Percentiles rank a stretch among this genome's conserved stretches.
These are phyloP conservation scores for Parapristionchus giblindavisi DNA, from an alignment of 2,888 invertebrate species.

Conservation along the genomic window DNA sequence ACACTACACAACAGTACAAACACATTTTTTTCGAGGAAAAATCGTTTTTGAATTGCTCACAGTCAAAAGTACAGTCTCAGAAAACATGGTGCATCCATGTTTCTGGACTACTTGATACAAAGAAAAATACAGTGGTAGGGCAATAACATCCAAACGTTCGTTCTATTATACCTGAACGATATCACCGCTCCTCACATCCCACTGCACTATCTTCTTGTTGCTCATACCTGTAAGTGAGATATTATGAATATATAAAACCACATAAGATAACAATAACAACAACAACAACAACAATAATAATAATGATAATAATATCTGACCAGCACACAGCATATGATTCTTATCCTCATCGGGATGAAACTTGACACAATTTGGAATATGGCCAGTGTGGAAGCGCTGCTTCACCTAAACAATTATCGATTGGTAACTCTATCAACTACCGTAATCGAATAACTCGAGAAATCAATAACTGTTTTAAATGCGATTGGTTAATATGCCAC, in stretches of 20 bases:
- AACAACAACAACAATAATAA: background rate
- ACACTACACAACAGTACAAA: too few relatives aligned
- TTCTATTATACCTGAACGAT: conserved; percentile 76
- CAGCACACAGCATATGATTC: conserved; percentile 88
- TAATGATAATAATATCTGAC: background rate
- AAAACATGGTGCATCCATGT: too few relatives aligned
- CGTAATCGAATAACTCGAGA: background rate
- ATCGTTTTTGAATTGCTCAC: too few relatives aligned
- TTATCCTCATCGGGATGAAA: conserved; percentile 97
- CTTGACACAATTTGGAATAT: conserved; percentile 96
- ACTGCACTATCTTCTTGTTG: conserved; percentile 99
- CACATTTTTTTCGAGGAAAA: too few relatives aligned
- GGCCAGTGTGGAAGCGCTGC: conserved; percentile 86
- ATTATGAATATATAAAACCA: background rate
- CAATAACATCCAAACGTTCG: too few relatives aligned
- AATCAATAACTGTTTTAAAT: background rate
- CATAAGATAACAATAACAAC: background rate
- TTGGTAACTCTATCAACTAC: background rate
- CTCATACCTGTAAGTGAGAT: conserved; percentile 84
- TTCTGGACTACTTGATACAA: too few relatives aligned
- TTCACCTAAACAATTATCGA: conserved; percentile 72
- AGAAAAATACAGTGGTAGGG: too few relatives aligned
- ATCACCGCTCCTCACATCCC: conserved; percentile 93
- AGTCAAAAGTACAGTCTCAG: too few relatives aligned
- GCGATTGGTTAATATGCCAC: too few relatives aligned